A percentile compares a stretch with the other conserved stretches of the same genome.
phyloP scores from a whole-genome alignment of 2,797 vertebrate species.

The Arremon brunneinucha region DNA sequence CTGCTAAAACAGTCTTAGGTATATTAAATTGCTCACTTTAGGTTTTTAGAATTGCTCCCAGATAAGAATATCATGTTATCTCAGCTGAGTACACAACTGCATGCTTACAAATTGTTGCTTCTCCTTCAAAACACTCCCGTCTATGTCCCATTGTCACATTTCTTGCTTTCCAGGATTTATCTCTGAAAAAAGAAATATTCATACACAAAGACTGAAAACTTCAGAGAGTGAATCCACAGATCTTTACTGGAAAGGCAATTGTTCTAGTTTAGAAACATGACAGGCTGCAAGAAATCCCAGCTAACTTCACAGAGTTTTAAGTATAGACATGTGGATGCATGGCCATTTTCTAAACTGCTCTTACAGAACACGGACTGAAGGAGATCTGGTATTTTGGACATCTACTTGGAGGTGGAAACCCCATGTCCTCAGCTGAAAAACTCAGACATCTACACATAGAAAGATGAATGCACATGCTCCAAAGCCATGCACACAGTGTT shows the following conservation, averaged over 20 bases:
- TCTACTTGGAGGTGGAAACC: not conserved
- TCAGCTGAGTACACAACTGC: not conserved
- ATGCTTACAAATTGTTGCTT: not conserved
- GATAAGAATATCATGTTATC: not conserved
- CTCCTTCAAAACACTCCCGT: not conserved
- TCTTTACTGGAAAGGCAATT: not conserved
- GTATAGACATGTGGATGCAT: not conserved
- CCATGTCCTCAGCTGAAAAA: not conserved
- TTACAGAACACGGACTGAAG: not conserved
- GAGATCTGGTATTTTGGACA: not conserved
- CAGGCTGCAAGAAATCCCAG: not conserved
- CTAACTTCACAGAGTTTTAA: not conserved
- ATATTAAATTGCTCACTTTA: not conserved
- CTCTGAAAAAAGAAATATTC: not conserved
- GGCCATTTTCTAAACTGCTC: not conserved
- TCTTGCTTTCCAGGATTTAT: not conserved
- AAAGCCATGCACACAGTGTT: not conserved
- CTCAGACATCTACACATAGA: not conserved
- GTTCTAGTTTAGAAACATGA: not conserved
- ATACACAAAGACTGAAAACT: not conserved
- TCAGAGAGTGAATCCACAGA: not conserved
- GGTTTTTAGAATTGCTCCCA: not conserved
- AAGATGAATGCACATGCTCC: not conserved
- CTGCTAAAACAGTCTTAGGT: not conserved
- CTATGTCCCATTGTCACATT: rapidly evolving